Evolutionary conservation across 2,113 vertebrate species (phyloP).

Genomic region (Eubucco bourcierii): DNA sequence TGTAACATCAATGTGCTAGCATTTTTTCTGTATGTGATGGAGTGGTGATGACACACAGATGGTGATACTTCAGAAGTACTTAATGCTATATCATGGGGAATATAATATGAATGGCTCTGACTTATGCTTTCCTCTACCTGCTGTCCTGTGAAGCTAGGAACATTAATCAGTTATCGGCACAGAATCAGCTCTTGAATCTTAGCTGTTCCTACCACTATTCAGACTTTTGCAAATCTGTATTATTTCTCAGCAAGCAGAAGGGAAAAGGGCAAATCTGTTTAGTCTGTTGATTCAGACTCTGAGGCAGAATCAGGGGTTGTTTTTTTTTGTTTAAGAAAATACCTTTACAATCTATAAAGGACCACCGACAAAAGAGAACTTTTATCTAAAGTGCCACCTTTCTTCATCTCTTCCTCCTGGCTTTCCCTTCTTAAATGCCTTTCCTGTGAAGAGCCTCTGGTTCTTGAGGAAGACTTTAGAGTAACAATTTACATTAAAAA

Average conservation of each 20-base stretch:
- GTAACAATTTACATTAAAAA: not conserved
- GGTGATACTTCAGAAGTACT: not conserved
- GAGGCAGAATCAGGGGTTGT: not conserved
- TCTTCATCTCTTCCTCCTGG: not conserved
- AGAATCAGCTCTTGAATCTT: not conserved
- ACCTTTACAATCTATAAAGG: not conserved
- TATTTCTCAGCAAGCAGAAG: not conserved
- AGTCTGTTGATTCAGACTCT: not conserved
- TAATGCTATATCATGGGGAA: not conserved
- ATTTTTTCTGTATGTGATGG: fast-evolving
- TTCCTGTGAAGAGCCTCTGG: not conserved
- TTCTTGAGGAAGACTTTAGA: not conserved
- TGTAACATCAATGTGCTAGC: not conserved
- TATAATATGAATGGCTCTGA: not conserved
- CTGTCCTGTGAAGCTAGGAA: not conserved
- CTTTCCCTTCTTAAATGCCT: not conserved
- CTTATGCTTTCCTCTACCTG: not conserved
- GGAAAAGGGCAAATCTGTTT: not conserved
- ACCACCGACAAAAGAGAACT: not conserved
- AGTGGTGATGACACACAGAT: not conserved
- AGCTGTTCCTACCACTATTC: not conserved
- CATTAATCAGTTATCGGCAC: not conserved
- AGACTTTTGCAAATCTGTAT: not conserved
- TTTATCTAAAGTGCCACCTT: fast-evolving
- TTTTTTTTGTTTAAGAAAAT: not conserved